Percentiles rank a stretch among this genome's conserved stretches.
Conservation (phyloP, 2,113 vertebrate species). For the Daubentonia madagascariensis region DNA sequence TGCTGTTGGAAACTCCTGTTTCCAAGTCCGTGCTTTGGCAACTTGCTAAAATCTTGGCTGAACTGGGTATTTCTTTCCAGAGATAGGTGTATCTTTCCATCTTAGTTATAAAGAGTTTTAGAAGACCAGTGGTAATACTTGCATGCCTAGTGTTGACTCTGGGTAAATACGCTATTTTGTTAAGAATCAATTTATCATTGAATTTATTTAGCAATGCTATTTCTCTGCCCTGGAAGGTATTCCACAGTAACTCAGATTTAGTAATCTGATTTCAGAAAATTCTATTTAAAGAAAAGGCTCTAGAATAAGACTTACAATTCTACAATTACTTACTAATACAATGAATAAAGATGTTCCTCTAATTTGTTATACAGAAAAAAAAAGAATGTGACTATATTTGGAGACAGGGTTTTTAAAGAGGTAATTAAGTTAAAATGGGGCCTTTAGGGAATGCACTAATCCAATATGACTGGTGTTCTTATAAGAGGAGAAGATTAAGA, state of each 20-base stretch:
- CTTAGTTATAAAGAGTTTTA: background rate
- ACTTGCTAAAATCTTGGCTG: background rate
- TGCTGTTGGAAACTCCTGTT: no score
- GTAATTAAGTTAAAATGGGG: background rate
- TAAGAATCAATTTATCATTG: slow-evolving; percentile 6
- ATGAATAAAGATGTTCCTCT: background rate
- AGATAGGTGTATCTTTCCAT: background rate
- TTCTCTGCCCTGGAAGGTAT: background rate
- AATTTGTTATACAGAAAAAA: background rate
- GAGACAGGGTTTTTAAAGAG: background rate
- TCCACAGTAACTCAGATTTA: background rate
- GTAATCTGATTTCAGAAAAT: background rate
- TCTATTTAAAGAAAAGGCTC: background rate
- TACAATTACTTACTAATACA: background rate
- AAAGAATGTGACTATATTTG: no score
- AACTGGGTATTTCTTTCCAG: background rate
- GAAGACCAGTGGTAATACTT: background rate
- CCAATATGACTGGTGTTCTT: background rate
- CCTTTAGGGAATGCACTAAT: background rate
- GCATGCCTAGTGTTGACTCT: background rate
- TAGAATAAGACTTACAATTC: background rate
- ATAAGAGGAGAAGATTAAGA: background rate
- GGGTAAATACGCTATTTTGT: background rate
- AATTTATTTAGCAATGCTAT: background rate
- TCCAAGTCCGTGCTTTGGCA: background rate